A percentile compares a stretch with the other conserved stretches of the same genome.
Conservation (phyloP, 2,113 vertebrate genomes). For the Alethe diademata region DNA sequence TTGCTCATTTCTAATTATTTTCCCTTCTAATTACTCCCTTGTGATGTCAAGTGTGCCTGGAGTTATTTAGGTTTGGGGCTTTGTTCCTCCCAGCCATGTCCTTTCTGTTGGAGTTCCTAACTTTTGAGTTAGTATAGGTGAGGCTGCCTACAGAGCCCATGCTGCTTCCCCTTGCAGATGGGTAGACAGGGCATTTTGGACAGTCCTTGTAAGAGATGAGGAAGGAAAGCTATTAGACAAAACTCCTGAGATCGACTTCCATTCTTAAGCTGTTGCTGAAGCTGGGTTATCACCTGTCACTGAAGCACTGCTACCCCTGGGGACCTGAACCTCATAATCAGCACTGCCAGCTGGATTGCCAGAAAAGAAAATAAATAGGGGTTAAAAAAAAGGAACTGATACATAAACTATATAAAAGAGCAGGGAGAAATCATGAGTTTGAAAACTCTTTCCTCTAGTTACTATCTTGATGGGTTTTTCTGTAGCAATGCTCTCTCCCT, state of each 20-base stretch:
- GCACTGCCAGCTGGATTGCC: not conserved
- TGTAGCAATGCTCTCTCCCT: not conserved
- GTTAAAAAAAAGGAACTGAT: not conserved
- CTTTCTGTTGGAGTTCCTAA: conserved; percentile 6
- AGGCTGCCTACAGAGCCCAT: not conserved
- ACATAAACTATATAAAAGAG: not conserved
- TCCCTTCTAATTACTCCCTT: not conserved
- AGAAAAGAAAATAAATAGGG: not conserved
- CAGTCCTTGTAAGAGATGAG: not conserved
- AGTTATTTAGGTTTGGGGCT: not conserved
- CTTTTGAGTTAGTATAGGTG: not conserved
- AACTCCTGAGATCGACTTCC: not conserved
- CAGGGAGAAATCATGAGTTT: not conserved
- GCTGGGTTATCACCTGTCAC: not conserved
- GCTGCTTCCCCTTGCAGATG: not conserved
- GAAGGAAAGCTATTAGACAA: not conserved
- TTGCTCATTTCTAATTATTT: not conserved
- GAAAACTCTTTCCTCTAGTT: not conserved
- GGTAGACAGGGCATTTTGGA: not conserved
- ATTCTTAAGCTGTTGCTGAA: not conserved
- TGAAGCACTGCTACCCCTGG: not conserved
- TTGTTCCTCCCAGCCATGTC: not conserved
- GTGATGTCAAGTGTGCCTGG: not conserved
- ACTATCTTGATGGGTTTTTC: not conserved
- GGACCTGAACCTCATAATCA: not conserved